Evolutionary conservation across 2,113 vertebrate genomes (phyloP).

Genomic region (Orthonyx spaldingii): DNA sequence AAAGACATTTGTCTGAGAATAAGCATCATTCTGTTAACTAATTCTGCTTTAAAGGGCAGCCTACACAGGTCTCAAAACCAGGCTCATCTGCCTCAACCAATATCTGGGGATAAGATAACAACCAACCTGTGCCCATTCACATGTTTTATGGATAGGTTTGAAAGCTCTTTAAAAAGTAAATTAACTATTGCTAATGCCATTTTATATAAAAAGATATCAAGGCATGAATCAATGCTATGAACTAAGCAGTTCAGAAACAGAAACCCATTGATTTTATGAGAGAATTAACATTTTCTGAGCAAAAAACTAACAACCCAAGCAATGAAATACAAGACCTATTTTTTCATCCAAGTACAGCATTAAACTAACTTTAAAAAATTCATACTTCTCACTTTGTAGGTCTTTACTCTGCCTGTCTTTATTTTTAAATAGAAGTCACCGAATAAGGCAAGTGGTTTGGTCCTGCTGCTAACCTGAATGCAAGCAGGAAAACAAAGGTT

Average conservation of each 20-base stretch:
- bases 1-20: background rate
- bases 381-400: background rate
- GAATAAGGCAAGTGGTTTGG: background rate
- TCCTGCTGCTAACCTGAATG: background rate
- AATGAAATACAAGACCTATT: background rate
- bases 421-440: background rate
- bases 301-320: background rate
- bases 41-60: background rate
- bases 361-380: background rate
- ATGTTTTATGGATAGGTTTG: background rate
- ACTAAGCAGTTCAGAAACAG: background rate
- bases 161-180: background rate
- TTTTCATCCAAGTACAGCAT: background rate
- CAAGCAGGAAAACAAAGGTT: background rate
- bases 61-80: background rate
- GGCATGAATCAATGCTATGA: background rate
- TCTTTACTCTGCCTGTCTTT: background rate
- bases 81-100: background rate
- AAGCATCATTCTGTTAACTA: background rate
- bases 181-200: background rate
- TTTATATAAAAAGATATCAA: background rate
- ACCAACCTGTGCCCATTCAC: rapidly evolving
- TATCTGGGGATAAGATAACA: background rate
- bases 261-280: background rate
- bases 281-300: background rate